Evolutionary conservation across 1,140 invertebrate species (phyloP), one percentile per base, ranked within the genome.

Genomic region (Lamellibrachia luymesi): DNA sequence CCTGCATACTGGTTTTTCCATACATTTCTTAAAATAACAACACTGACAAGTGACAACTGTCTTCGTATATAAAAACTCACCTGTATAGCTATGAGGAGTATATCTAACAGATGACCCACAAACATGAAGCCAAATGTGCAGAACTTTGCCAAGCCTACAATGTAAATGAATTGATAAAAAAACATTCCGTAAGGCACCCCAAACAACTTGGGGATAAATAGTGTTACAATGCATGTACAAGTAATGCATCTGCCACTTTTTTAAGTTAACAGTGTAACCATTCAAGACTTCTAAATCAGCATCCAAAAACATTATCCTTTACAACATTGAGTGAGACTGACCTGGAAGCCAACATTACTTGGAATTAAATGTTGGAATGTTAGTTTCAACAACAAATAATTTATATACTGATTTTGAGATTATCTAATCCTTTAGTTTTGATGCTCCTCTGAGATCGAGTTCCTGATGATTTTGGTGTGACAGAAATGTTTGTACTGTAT

Each of bases 101-200:
- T 98, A 96, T 99, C 99, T 93, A 99, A 97, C 51, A 99, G 97
- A 96, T 99, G 99, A 93, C 97, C 98, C n/a, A 99, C 96, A 95
- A 99, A 99, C 97, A 99, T 98, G 95, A 99, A 99, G 7, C 99
- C 99, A 51, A 99, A 96, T 0, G 99, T 99, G 95, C 98, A 98
- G 94, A 99, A 97, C 96, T 99, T 99, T 8, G 99, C 97, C 91
- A 99, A 96, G 2, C 99, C 99, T 95, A 94, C 50, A 94, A 94
- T 22, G 56, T 94, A 64, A 91, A 80, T 80, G 64, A 17, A 80
- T 80, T 22, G 25, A 80, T 80, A 80, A 17, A 80, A 17, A 80
- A 10, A 80, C 64, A 1, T 38, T 38, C 38, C 38, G 38, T 38
- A 38, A 38, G 38, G 38, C 38, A 38, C 38, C 38, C 17, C 52